Evolutionary conservation across 2,888 invertebrate genomes (phyloP).

Genomic region (Sphaerophoria taeniata): DNA sequence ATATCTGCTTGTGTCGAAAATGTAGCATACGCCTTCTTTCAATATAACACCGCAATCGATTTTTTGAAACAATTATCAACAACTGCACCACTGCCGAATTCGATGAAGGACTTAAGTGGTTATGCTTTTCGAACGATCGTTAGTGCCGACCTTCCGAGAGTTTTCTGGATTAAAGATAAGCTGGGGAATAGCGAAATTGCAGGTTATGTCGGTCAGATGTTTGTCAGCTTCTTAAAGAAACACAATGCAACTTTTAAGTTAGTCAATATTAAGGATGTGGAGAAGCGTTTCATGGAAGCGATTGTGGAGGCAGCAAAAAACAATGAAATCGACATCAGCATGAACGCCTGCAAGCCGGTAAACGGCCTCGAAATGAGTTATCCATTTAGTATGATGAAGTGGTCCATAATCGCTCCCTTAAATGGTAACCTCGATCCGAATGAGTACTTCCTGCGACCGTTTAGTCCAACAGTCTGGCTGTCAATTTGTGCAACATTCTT

Average conservation of each 20-base stretch:
- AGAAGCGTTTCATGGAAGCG: neutral
- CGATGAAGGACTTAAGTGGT: slow-evolving; percentile 42
- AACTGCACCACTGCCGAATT: slow-evolving; percentile 10
- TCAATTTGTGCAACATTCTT: slow-evolving; percentile 24
- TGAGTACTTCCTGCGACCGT: slow-evolving; percentile 42
- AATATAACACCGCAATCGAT: slow-evolving; percentile 17
- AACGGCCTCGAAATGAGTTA: slow-evolving; percentile 22
- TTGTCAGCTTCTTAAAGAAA: slow-evolving; percentile 25
- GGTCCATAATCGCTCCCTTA: slow-evolving; percentile 29
- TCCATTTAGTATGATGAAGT: neutral
- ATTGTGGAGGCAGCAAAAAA: slow-evolving; percentile 1
- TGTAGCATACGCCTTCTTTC: slow-evolving; percentile 14
- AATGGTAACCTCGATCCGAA: slow-evolving; percentile 19
- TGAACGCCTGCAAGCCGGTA: neutral
- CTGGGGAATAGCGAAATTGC: neutral
- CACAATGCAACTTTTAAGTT: neutral
- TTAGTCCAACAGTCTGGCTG: slow-evolving; percentile 14
- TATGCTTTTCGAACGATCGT: slow-evolving; percentile 40
- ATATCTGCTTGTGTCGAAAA: slow-evolving; percentile 26
- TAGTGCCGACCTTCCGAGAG: slow-evolving; percentile 18
- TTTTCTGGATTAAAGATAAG: slow-evolving; percentile 24
- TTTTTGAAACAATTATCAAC: neutral
- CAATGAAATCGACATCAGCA: slow-evolving; percentile 30
- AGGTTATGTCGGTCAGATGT: slow-evolving; percentile 28
- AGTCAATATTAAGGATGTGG: neutral